These are phyloP conservation scores for Condylura cristata DNA, from an alignment of 2,113 vertebrate species.

Conservation along the genomic window DNA sequence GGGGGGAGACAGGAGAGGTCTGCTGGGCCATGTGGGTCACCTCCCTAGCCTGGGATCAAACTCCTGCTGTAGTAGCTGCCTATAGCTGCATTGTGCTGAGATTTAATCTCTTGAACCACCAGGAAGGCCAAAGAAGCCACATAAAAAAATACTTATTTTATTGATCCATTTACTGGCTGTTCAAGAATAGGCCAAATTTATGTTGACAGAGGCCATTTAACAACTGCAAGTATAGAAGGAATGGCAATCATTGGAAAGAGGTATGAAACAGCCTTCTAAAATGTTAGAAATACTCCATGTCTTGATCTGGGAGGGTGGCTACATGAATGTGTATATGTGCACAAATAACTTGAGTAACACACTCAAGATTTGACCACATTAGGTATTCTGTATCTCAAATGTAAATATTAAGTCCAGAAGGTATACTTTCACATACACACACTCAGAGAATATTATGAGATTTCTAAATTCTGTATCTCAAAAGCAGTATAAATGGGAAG, in stretches of 20 bases:
- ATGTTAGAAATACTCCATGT: neutral
- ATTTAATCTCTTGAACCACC: too few species aligned
- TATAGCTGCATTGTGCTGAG: too few species aligned
- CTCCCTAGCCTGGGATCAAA: too few species aligned
- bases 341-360: neutral
- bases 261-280: neutral
- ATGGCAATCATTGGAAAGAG: neutral
- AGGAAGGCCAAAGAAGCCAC: too few species aligned
- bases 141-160: too few species aligned
- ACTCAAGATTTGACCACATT: neutral
- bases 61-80: too few species aligned
- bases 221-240: neutral
- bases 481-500: neutral
- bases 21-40: too few species aligned
- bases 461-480: neutral
- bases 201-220: neutral
- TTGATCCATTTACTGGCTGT: neutral
- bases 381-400: neutral
- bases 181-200: neutral
- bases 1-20: too few species aligned
- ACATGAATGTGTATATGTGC: neutral
- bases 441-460: slow-evolving; percentile 8
- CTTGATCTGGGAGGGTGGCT: neutral
- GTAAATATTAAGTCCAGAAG: neutral
- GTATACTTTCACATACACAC: neutral